Evolutionary conservation across 2,113 vertebrate genomes (phyloP), one percentile per base, ranked within the genome.

Genomic region (Falcunculus frontatus): DNA sequence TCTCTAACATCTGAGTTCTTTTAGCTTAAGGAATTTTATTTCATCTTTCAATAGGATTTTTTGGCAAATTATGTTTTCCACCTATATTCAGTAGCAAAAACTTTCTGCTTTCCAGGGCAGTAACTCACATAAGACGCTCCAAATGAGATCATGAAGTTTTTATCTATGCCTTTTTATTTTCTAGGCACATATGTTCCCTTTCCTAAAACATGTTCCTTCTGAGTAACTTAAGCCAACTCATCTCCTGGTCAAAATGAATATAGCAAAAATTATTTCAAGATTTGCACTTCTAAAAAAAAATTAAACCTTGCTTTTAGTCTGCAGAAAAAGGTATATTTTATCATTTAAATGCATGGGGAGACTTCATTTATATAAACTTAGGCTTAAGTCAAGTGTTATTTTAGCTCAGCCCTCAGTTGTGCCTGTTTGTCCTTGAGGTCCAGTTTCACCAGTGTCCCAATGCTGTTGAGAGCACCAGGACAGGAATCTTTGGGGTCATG

Each of bases 111-210:
- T 95, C 77, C 69, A 72, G 56, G 44, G 52, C 42, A 89, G 27
- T 91, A 91, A 95, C 37, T 92, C 56, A 89, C 19, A 30, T 49
- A 84, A 68, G 52, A 81, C 60, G 15, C 15, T 78, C 44, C 77
- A 95, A 95, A 91, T 84, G 52, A 95, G 73, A 92, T 68, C 1
- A 94, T 47, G 32, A 95, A 87, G 11, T 56, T 91, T 96, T 87
- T 67, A 72, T 95, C 63, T 46, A 29, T 32, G 2, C 20, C 32
- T 88, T 75, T 67, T 93, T 62, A 37, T 68, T 59, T 50, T 69
- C 49, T 47, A 79, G 57, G 18, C 9, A 6, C 39, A 46, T 53
- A 95, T 81, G 77, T 85, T 97, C 10, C 53, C 29, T 93, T 91
- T 93, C 44, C 49, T 70, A 82, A 87, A 95, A 62, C 46, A 25